Base-by-base conservation (phyloP, 2,113 vertebrate genomes). In the Syngnathus scovelli region DNA sequence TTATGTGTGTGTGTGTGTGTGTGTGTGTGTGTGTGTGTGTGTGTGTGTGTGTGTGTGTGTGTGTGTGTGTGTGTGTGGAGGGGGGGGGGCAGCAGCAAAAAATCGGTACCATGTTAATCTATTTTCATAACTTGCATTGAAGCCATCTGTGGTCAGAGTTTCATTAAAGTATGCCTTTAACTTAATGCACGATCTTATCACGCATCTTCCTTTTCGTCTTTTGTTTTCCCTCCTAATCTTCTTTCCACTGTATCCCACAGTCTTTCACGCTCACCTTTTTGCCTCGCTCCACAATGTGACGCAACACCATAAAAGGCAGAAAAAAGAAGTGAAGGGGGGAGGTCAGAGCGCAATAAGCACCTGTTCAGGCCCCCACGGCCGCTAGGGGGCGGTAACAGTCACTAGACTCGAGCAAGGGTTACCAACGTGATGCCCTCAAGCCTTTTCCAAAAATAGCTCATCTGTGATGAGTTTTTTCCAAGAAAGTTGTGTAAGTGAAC, bases 91-190 rank as follows among this genome's bases (percentile, higher is more conserved):
- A 7, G 49, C 19, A 54, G 68, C 46, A 39, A 67, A 64, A 76
- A 77, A 74, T 46, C 60, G 61, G 65, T 36, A 27, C 15, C 36
- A 36, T 0, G 43, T n/a, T 61, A 0, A 12, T 68, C 37, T 83
- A 60, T 83, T 87, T 87, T 80, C 60, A 60, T 81, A 75, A 81
- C 69, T 64, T 75, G 71, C 33, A 54, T 43, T 44, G 67, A 73
- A 64, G 58, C 78, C 49, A 68, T 72, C 80, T 70, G 69, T 64
- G 33, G 9, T 58, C 46, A 64, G 70, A 78, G 69, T 88, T 87
- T 90, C 72, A 90, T 85, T 81, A 84, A 88, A 87, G 82, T 78
- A 80, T 83, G 81, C 87, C 88, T 87, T 85, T 83, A 89, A 89
- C 82, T 84, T 82, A 78, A 86, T 78, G 86, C 76, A 67, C 44